Percentiles rank a stretch among this genome's conserved stretches.
These are phyloP conservation scores for Aptenodytes forsteri DNA, from an alignment of 2,113 vertebrate species.

Conservation along the genomic window DNA sequence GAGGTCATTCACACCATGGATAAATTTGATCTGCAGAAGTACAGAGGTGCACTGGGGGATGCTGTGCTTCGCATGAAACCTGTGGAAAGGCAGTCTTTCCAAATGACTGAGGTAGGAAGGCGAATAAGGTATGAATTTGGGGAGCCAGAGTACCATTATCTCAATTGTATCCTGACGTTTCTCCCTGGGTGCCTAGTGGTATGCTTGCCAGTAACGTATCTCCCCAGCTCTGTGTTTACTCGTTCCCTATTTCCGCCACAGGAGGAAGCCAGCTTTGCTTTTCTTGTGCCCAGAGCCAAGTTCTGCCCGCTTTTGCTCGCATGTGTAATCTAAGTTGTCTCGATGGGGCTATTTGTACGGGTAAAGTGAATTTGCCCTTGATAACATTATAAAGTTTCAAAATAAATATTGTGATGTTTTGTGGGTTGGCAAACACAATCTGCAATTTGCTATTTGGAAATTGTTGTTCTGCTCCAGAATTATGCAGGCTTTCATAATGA, in stretches of 20 bases:
- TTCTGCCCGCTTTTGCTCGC: rapidly evolving
- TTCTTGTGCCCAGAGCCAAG: not conserved
- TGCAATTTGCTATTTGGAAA: constrained; percentile 21
- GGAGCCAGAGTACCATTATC: not conserved
- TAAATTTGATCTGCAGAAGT: not conserved
- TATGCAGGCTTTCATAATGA: constrained; percentile 5
- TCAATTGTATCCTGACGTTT: not conserved
- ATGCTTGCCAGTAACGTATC: rapidly evolving
- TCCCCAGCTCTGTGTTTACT: not conserved
- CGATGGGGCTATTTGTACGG: not conserved
- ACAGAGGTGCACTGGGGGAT: not conserved
- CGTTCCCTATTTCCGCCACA: not conserved
- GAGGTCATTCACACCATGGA: not conserved
- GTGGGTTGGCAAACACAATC: not conserved
- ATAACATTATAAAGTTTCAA: constrained; percentile 16
- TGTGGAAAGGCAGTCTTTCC: not conserved
- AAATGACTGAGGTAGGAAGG: not conserved
- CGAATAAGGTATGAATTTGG: rapidly evolving
- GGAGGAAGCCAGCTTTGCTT: not conserved
- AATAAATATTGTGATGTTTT: constrained; percentile 31
- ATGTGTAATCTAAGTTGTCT: not conserved
- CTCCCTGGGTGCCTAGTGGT: not conserved
- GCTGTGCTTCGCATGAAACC: not conserved
- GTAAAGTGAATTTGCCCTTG: constrained; percentile 27
- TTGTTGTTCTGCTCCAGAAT: constrained; percentile 22